These are phyloP conservation scores for Choristoneura fumiferana DNA, from an alignment of 1,140 invertebrate species.

Conservation along the genomic window DNA sequence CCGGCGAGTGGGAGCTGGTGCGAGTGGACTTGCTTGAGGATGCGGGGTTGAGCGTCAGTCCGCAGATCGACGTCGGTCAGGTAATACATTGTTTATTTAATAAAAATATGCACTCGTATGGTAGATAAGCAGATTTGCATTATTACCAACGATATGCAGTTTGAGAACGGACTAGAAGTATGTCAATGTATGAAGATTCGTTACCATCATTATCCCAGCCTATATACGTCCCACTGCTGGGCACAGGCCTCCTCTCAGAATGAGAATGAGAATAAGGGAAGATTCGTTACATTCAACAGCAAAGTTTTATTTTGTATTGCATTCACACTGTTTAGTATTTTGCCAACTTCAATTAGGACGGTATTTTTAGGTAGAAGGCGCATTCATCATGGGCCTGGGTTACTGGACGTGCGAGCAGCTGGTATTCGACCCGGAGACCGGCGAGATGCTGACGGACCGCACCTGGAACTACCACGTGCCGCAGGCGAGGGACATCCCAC, in stretches of 20 bases:
- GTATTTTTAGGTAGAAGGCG: constrained; percentile 79
- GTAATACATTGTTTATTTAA: constrained; percentile 37
- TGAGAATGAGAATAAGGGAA: too few relatives aligned
- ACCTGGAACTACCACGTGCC: constrained; percentile 91
- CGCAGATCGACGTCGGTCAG: constrained; percentile 90
- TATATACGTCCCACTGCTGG: too few relatives aligned
- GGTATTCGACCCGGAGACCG: constrained; percentile 81
- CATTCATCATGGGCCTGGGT: constrained; percentile 90
- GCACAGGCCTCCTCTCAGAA: too few relatives aligned
- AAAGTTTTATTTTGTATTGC: too few relatives aligned
- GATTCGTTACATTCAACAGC: too few relatives aligned
- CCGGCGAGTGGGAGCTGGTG: constrained; percentile 82
- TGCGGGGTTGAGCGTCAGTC: constrained; percentile 86
- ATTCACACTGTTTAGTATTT: background rate
- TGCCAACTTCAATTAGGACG: background rate
- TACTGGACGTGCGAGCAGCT: constrained; percentile 85
- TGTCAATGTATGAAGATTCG: too few relatives aligned
- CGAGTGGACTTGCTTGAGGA: constrained; percentile 88
- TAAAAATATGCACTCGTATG: background rate
- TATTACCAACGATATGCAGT: too few relatives aligned
- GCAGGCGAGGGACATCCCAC: constrained; percentile 87
- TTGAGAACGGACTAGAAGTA: too few relatives aligned
- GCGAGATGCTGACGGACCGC: constrained; percentile 82
- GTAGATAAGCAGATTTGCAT: too few relatives aligned
- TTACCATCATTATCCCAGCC: too few relatives aligned